Base-by-base conservation (phyloP, 2,888 invertebrate genomes). In the Drosophila lutescens region DNA sequence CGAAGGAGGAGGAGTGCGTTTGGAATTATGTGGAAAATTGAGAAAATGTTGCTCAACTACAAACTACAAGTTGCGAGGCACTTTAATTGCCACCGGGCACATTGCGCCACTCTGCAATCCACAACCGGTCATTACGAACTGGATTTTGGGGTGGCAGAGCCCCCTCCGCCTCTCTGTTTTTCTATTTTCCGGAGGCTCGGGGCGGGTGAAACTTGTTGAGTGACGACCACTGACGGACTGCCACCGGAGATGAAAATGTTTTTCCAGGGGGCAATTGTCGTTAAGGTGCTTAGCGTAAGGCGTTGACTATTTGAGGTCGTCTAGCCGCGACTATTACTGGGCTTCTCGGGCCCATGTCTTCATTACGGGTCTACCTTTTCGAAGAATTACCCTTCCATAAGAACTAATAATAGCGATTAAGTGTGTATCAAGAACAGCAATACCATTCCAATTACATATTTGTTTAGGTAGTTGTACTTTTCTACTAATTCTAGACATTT, bases 201-300 rank as follows among this genome's bases (percentile, higher is more conserved):
- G 49, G 1, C 15, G 49, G 40, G 13, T 9, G 30, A 36, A 57
- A 67, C 78, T 83, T 78, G 76, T 77, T 84, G 87, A 84, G 79
- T 67, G 53, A 40, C 40, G 51, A 71, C 49, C 34, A 56, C 65
- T 76, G 70, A 70, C 53, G 70, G 44, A 71, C 76, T 44, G 41
- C 49, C 49, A 50, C 67, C 50, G 50, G 66, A 69, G 70, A 56
- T 67, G 66, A 70, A 30, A 70, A 49, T 32, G 72, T 32, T 26
- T 41, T 54, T 23, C 17, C 15, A 20, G 67, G 73, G 74, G 69
- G 54, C 70, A 71, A 74, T 71, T 71, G 79, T 86, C 83, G 89
- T 88, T 84, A 88, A 89, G 83, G 83, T 84, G 89, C 89, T 89
- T 84, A 83, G 74, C 57, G 40, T 46, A 78, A 75, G 88, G 74